Base-by-base conservation (phyloP, 2,888 invertebrate species). In the Apocheima hispidaria region DNA sequence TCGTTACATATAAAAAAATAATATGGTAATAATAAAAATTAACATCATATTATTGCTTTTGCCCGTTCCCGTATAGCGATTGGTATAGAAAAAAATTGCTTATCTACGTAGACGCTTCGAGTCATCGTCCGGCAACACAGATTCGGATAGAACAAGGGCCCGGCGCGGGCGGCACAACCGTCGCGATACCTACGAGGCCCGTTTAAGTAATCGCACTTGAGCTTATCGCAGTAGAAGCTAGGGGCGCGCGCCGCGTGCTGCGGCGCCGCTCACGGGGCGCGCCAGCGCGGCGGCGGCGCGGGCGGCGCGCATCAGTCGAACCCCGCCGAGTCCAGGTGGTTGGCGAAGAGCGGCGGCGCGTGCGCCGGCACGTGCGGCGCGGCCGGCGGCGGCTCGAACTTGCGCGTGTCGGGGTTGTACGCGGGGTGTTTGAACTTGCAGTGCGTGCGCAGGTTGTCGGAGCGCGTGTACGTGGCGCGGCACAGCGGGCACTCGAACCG, bases 351-450 rank as follows among this genome's bases (percentile, higher is more conserved):
- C 26, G 53, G 59, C 51, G 58, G 56, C 65, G 92, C 78, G 94
- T 90, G 69, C 79, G 93, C 93, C 74, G 74, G 74, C 72, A 94
- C 93, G 90, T 95, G 94, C 65, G 92, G 77, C 94, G 91, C 68
- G 79, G 93, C 93, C 74, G 74, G 73, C 72, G 94, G 93, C 90
- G 95, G 94, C 88, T 96, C 96, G 93, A 96, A 96, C 94, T 97
- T 97, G 94, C 96, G 95, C 90, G 96, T 96, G 94, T 97, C 97
- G 74, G 96, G 96, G 92, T 96, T 96, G 93, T 95, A 96, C 90
- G 95, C 95, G 90, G 97, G 97, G 93, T 97, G 97, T 94, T 97
- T 97, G 94, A 96, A 97, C 94, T 97, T 97, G 95, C 97, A 97
- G 94, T 97, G 97, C 89, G 97, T 97, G 90, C 97, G 96, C 92